Conservation (phyloP, 1,140 invertebrate genomes). For the Trypoxylus dichotomus region DNA sequence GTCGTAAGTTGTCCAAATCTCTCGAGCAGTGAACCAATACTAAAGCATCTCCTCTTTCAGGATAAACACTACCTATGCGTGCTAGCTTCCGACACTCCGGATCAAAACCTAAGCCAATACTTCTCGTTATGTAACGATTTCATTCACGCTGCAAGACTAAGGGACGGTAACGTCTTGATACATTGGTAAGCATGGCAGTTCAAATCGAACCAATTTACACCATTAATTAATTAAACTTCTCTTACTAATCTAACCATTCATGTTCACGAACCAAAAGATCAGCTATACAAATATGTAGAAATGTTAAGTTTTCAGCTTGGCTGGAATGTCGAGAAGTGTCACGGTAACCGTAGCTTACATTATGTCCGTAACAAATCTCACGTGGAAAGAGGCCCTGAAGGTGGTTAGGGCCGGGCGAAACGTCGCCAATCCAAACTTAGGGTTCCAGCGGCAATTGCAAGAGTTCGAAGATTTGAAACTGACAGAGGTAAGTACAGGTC, state of each 20-base stretch:
- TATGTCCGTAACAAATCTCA: conserved; percentile 90
- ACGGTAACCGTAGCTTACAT: conserved; percentile 93
- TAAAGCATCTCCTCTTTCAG: conserved; percentile 61
- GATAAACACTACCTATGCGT: conserved; percentile 95
- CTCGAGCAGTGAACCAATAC: background rate
- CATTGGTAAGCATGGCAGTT: conserved; percentile 87
- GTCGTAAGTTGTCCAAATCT: conserved; percentile 64
- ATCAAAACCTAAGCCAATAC: conserved; percentile 91
- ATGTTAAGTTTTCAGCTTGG: conserved; percentile 66
- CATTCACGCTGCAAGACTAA: conserved; percentile 85
- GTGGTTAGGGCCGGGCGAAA: conserved; percentile 86
- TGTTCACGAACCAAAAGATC: too few species aligned
- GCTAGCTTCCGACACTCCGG: conserved; percentile 87
- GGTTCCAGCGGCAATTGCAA: conserved; percentile 91
- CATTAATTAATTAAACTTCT: too few species aligned
- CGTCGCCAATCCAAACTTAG: conserved; percentile 93
- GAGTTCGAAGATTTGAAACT: conserved; percentile 86
- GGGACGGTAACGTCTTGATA: conserved; percentile 90
- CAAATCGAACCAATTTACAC: too few species aligned
- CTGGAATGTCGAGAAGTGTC: conserved; percentile 94
- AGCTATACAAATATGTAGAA: conserved; percentile 27
- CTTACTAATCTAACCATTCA: background rate
- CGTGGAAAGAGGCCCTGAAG: conserved; percentile 91
- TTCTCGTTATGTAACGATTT: conserved; percentile 95
- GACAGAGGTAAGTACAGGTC: conserved; percentile 76